Conservation (phyloP, 2,888 invertebrate genomes). For the Abscondita cerata region DNA sequence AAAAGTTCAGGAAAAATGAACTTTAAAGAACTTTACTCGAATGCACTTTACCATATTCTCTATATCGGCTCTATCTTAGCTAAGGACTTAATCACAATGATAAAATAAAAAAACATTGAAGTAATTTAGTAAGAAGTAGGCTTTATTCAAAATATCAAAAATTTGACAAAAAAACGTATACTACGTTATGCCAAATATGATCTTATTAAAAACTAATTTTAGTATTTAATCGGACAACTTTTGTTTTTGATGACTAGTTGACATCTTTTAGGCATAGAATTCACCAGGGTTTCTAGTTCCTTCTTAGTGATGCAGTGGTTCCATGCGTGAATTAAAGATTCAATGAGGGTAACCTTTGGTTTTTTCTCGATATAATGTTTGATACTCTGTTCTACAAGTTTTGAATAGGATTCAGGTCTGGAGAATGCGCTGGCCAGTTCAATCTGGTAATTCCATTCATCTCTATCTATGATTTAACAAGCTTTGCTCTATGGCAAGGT, state of each 20-base stretch:
- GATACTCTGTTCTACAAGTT: neutral
- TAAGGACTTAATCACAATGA: neutral
- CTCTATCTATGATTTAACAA: neutral
- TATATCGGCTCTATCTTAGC: neutral
- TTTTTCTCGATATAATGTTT: too few relatives aligned
- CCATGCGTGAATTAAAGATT: too few relatives aligned
- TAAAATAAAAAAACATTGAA: neutral
- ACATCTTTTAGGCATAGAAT: neutral
- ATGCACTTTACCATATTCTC: too few relatives aligned
- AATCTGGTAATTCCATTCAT: neutral
- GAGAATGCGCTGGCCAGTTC: neutral
- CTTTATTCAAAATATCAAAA: conserved; percentile 1
- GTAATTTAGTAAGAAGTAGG: neutral
- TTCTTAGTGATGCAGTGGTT: too few relatives aligned
- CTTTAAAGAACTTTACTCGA: too few relatives aligned
- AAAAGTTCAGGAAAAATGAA: too few relatives aligned
- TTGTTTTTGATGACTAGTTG: neutral
- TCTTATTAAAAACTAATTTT: too few relatives aligned
- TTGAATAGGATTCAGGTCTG: neutral
- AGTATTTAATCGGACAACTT: too few relatives aligned
- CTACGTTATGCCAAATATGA: too few relatives aligned
- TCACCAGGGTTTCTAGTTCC: neutral
- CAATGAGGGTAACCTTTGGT: too few relatives aligned
- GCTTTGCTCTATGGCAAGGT: neutral
- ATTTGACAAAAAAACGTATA: neutral